These are phyloP conservation scores for Ectropis grisescens DNA, from an alignment of 1,140 invertebrate genomes.

Conservation along the genomic window DNA sequence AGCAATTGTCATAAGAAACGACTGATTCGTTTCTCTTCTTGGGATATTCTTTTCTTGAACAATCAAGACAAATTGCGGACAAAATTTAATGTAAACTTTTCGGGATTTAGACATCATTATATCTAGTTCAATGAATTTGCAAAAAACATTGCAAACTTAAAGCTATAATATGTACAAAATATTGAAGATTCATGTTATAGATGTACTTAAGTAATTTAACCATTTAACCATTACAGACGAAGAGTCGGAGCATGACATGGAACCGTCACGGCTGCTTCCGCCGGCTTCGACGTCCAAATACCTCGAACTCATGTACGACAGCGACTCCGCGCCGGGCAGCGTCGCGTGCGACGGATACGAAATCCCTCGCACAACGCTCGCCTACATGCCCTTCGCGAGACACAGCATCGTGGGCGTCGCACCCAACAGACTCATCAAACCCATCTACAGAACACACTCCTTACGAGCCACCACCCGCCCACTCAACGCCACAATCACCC, in stretches of 20 bases:
- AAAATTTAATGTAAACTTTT: too few species aligned
- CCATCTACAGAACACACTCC: slow-evolving; percentile 40
- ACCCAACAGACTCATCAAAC: slow-evolving; percentile 37
- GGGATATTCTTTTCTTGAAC: too few species aligned
- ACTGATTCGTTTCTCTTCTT: too few species aligned
- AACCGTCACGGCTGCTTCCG: slow-evolving; percentile 41
- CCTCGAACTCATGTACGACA: slow-evolving; percentile 71
- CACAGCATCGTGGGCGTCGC: slow-evolving; percentile 54
- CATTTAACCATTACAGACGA: too few species aligned
- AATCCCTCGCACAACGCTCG: slow-evolving; percentile 61
- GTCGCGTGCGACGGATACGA: slow-evolving; percentile 72
- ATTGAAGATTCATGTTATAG: too few species aligned
- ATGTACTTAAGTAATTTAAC: too few species aligned
- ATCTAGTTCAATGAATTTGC: too few species aligned
- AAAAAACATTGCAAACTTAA: too few species aligned
- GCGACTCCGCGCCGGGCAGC: slow-evolving; percentile 39
- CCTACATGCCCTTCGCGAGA: slow-evolving; percentile 31
- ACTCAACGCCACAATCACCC: slow-evolving; percentile 48
- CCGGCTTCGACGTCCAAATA: slow-evolving; percentile 70
- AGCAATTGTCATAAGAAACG: too few species aligned
- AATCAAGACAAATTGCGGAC: too few species aligned
- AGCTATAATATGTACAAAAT: too few species aligned
- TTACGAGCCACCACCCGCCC: slow-evolving; percentile 32
- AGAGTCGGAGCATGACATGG: slow-evolving; percentile 48
- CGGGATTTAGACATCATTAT: too few species aligned